phyloP scores from a whole-genome alignment of 2,888 invertebrate genomes.

The Drosophila mulleri region DNA sequence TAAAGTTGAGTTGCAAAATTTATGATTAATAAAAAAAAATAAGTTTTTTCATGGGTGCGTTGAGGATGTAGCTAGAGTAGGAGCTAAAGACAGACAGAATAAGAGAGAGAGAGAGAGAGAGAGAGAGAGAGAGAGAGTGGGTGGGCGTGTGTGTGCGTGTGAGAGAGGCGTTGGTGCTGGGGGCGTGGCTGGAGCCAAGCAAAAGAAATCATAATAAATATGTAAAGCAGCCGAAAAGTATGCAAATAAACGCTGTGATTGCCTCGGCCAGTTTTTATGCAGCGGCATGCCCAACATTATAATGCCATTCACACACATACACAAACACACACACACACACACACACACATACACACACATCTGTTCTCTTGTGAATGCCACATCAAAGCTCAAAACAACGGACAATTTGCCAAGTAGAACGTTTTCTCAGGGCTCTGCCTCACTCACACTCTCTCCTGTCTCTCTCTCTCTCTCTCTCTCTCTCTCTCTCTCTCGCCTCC shows the following conservation, averaged over 20 bases:
- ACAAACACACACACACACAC: constrained; percentile 4
- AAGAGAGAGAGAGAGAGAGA: not conserved
- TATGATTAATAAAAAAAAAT: constrained; percentile 72
- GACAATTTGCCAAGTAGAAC: constrained; percentile 42
- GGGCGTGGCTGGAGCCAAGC: constrained; percentile 7
- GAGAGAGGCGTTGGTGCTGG: not conserved
- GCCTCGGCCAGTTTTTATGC: constrained; percentile 61
- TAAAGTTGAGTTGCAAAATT: constrained; percentile 51
- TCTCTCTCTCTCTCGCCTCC: not conserved
- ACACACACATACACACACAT: not conserved
- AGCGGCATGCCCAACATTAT: constrained; percentile 40
- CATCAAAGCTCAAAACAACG: constrained; percentile 45
- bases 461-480: not conserved
- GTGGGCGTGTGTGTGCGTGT: not conserved
- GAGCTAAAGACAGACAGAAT: not conserved
- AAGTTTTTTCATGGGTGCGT: constrained; percentile 37
- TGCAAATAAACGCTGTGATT: constrained; percentile 74
- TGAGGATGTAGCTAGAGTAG: not conserved
- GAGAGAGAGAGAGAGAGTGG: not conserved
- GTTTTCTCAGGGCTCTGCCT: constrained; percentile 8
- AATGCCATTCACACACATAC: constrained; percentile 25
- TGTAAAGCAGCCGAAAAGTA: constrained; percentile 69
- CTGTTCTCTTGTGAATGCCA: not conserved
- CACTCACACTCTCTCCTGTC: not conserved
- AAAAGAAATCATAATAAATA: constrained; percentile 64